Evolutionary conservation across 2,113 vertebrate species (phyloP).

Genomic region (Elaphurus davidianus): DNA sequence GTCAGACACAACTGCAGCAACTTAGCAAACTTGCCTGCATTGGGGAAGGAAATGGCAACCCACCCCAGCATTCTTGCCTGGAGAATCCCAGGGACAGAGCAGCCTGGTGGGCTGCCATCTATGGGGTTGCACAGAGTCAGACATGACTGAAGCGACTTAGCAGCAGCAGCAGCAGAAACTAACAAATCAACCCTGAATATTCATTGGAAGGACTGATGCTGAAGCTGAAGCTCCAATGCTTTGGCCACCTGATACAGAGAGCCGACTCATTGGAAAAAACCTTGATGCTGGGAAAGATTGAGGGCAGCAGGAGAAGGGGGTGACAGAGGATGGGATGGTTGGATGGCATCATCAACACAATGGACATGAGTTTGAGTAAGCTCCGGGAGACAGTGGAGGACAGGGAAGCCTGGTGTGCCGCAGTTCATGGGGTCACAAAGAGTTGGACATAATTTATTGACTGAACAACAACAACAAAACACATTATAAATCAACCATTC

Average conservation of each 20-base stretch:
- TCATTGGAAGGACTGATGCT: neutral
- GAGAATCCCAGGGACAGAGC: neutral
- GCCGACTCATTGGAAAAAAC: neutral
- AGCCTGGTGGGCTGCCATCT: neutral
- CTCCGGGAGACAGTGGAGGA: neutral
- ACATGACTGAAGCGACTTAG: accelerated
- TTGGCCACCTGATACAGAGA: neutral
- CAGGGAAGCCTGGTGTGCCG: neutral
- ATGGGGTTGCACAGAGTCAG: accelerated
- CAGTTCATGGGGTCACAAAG: neutral
- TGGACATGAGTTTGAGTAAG: neutral
- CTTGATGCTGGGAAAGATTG: neutral
- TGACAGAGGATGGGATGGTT: neutral
- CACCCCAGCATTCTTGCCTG: neutral
- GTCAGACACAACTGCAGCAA: accelerated
- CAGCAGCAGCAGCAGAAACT: neutral
- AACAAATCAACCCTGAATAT: neutral
- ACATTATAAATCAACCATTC: neutral
- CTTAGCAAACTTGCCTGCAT: neutral
- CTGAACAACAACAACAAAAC: neutral
- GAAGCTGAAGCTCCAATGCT: neutral
- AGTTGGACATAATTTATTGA: neutral
- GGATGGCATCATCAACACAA: neutral
- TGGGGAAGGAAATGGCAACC: neutral
- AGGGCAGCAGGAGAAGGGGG: neutral